phyloP scores from a whole-genome alignment of 2,797 vertebrate genomes.

The Gallinago solitaria region DNA sequence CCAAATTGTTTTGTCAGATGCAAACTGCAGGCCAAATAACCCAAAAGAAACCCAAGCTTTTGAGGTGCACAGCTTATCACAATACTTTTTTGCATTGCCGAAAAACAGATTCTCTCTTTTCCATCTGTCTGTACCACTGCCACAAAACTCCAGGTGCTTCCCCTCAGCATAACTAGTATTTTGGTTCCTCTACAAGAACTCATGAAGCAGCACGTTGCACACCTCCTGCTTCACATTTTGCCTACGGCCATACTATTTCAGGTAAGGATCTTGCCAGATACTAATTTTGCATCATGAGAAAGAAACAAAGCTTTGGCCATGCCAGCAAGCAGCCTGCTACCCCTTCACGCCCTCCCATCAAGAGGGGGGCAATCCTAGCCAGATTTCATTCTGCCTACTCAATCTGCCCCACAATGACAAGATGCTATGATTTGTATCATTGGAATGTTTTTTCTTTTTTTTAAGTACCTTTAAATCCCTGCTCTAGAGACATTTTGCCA shows the following conservation, averaged over 20 bases:
- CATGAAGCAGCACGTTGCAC: not conserved
- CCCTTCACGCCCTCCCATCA: accelerated
- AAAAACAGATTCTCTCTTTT: not conserved
- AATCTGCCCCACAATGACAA: not conserved
- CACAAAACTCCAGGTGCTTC: not conserved
- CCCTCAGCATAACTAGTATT: not conserved
- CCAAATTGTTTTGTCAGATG: not conserved
- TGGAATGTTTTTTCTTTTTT: not conserved
- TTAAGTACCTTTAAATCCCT: not conserved
- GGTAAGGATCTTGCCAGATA: not conserved
- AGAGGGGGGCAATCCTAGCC: not conserved
- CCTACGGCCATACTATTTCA: not conserved
- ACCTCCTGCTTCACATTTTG: not conserved
- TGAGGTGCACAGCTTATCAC: not conserved
- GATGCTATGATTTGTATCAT: not conserved
- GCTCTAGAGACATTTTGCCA: not conserved
- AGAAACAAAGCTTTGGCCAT: not conserved
- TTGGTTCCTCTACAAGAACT: not conserved
- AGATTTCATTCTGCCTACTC: not conserved
- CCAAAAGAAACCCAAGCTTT: not conserved
- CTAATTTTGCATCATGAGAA: not conserved
- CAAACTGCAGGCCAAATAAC: not conserved
- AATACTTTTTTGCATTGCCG: not conserved
- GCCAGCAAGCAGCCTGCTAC: not conserved
- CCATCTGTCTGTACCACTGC: not conserved